These are phyloP conservation scores for Ciconia maguari DNA, from an alignment of 2,113 vertebrate genomes.

Conservation along the genomic window DNA sequence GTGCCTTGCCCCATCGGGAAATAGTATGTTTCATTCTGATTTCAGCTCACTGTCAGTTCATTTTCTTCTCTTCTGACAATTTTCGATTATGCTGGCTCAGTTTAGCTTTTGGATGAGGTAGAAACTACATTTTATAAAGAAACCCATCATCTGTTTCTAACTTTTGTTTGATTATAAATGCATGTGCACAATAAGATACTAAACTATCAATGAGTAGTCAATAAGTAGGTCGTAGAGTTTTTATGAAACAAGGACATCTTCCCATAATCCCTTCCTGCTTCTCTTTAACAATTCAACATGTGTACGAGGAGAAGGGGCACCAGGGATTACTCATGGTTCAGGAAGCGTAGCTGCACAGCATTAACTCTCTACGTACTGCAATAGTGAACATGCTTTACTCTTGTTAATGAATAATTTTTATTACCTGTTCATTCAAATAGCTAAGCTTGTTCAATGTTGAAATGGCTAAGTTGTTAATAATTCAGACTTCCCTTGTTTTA, in stretches of 20 bases:
- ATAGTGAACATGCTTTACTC: background rate
- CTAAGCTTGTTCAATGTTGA: background rate
- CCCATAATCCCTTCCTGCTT: background rate
- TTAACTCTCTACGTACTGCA: background rate
- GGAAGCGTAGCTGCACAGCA: background rate
- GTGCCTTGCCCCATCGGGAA: background rate
- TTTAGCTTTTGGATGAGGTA: background rate
- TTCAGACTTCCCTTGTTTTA: background rate
- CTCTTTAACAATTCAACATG: background rate
- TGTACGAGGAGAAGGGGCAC: background rate
- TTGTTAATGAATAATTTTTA: background rate
- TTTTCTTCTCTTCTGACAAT: background rate
- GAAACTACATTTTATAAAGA: background rate
- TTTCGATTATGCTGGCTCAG: background rate
- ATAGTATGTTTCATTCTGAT: accelerated
- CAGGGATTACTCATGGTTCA: background rate
- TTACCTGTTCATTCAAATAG: background rate
- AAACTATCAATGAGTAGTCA: background rate
- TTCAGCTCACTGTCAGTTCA: background rate
- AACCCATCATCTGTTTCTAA: background rate
- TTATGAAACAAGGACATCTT: background rate
- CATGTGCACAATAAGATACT: accelerated
- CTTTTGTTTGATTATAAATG: background rate
- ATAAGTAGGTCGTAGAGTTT: background rate
- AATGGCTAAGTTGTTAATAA: background rate